Evolutionary conservation across 2,113 vertebrate species (phyloP), one percentile per base, ranked within the genome.

Genomic region (Ictalurus punctatus): DNA sequence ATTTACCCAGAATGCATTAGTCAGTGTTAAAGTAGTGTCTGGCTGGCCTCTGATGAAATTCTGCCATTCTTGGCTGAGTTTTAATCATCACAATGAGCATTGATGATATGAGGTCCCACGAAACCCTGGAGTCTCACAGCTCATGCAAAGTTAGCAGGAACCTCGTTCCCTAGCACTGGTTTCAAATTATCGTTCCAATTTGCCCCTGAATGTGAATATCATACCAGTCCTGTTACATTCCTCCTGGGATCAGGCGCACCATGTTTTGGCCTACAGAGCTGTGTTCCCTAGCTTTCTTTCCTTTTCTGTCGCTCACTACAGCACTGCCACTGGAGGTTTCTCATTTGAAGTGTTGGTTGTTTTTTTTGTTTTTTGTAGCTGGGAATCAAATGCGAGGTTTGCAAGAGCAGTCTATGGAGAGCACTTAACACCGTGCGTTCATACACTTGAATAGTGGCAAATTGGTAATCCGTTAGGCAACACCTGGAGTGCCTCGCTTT

Each of bases 171-270:
- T 30, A 34, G 56, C 21, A 12, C 69, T 78, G 76, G 25, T 84
- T 79, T 86, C 27, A 30, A 71, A 56, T 83, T 87, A 81, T 52
- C 40, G 63, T 83, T 82, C 61, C 86, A 89, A 83, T 91, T 79
- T 85, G 48, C 65, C 67, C 52, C n/a, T 59, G 87, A 86, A 90
- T 85, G 76, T 65, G 58, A 87, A 67, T 78, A 91, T 89, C 79
- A 76, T 56, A 76, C 58, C 54, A 67, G 71, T 86, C 86, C 78
- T 37, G 76, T 82, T 83, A 58, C 86, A 88, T 78, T 89, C 83
- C 82, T 63, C 78, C 84, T 37, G 52, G 76, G 69, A 78, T n/a
- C 48, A 83, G 83, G 40, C 27, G 14, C 23, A n/a, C 86, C 84
- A 34, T 48, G 74, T 67, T 84, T 63, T 61, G 54, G 78, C 81